Evolutionary conservation across 1,140 invertebrate genomes (phyloP), one percentile per base, ranked within the genome.

Genomic region (Ceratina japonica): DNA sequence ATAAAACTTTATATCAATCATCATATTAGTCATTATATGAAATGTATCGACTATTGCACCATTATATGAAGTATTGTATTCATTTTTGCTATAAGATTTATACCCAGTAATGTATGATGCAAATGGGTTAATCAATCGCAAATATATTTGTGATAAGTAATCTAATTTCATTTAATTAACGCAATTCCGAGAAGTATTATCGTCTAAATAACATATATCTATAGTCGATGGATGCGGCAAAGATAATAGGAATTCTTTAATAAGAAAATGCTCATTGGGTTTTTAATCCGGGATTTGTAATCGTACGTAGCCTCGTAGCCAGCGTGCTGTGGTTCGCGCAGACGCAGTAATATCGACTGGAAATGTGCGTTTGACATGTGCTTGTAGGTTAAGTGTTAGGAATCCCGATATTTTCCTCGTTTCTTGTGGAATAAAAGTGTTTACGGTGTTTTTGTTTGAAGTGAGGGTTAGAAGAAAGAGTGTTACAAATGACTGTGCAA

Each of bases 401-500:
- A n/a, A 31, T 13, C 20, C 64, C 8, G 5, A 44, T 37, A 71
- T 52, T 20, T 13, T 64, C 13, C 8, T 52, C 18, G 22, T 58
- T 58, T 13, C 3, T 13, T 24, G 27, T 15, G 7, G 44, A 37
- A 24, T 68, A 52, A 44, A 16, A 54, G 24, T 22, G 51, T 16
- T 12, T 31, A 54, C 12, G 31, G 44, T 70, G 59, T 51, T 51
- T 18, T 15, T 66, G 70, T 20, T 7, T 58, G 56, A 52, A 20
- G 69, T 71, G 58, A 24, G 37, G 18, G n/a, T 37, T 71, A 27
- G 2, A 2, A 24, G 15, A 22, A 58, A 31, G 31, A 44, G 2
- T 13, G 3, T 24, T 54, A n/a, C 22, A 44, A 81, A 88, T 90
- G 84, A 82, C 82, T 22, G 68, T 88, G 49, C 51, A 79, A 62